Percentiles rank a stretch among this genome's conserved stretches.
These are phyloP conservation scores for Tetheella fluctuosa DNA, from an alignment of 2,888 invertebrate genomes.

Conservation along the genomic window DNA sequence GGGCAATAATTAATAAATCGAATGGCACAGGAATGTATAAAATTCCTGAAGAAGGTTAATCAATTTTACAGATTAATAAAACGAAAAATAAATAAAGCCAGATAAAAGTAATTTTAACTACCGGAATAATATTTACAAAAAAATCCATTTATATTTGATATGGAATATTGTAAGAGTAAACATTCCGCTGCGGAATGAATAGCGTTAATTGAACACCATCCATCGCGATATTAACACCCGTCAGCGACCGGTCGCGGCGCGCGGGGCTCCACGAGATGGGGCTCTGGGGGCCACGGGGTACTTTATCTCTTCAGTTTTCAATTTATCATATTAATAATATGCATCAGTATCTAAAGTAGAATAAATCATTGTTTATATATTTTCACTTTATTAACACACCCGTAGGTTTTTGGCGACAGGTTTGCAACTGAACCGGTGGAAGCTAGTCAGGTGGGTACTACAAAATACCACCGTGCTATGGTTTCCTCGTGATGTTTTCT, in stretches of 20 bases:
- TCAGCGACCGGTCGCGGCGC: conserved; percentile 21
- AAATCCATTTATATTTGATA: not conserved
- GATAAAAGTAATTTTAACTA: not conserved
- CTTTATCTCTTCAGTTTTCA: conserved; percentile 19
- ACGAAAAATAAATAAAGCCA: not conserved
- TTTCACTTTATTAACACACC: not conserved
- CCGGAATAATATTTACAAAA: not conserved
- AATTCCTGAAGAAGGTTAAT: too few relatives aligned
- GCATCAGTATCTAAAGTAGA: not conserved
- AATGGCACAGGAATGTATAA: too few relatives aligned
- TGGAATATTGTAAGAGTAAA: not conserved
- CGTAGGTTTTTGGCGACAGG: too few relatives aligned
- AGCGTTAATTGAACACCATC: conserved; percentile 50
- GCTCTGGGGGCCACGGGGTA: conserved; percentile 19
- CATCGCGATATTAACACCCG: conserved; percentile 45
- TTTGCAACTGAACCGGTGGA: too few relatives aligned
- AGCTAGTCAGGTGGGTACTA: too few relatives aligned
- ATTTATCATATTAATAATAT: not conserved
- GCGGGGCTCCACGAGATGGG: conserved; percentile 16
- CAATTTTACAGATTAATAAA: too few relatives aligned
- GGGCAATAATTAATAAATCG: too few relatives aligned
- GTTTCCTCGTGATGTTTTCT: not conserved
- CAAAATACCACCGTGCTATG: too few relatives aligned
- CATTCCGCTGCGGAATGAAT: conserved; percentile 30
- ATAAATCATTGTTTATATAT: not conserved